phyloP scores from a whole-genome alignment of 2,113 vertebrate species.

The Morone saxatilis region DNA sequence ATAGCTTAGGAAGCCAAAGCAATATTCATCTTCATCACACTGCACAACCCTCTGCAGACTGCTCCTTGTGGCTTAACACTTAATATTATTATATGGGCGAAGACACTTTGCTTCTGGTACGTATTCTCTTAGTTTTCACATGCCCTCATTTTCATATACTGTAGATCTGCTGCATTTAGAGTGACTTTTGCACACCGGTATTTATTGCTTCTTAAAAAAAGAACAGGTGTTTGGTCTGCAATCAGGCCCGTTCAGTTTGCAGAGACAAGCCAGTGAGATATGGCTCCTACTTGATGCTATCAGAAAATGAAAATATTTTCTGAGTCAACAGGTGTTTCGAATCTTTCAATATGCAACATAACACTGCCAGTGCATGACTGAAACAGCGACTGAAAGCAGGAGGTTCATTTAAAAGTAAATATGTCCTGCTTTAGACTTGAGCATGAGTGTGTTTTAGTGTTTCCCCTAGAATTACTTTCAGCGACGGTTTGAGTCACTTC shows the following conservation, averaged over 20 bases:
- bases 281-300: slow-evolving; percentile 30
- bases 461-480: too few relatives aligned
- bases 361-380: neutral
- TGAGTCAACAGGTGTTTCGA: slow-evolving; percentile 55
- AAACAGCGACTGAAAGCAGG: neutral
- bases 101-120: neutral
- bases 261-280: slow-evolving; percentile 30
- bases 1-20: slow-evolving; percentile 2
- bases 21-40: neutral
- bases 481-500: too few relatives aligned
- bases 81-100: neutral
- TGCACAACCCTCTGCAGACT: neutral
- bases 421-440: neutral
- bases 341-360: slow-evolving; percentile 6
- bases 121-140: neutral
- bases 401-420: slow-evolving; percentile 12
- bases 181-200: neutral
- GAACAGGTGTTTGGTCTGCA: slow-evolving; percentile 48
- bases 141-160: neutral
- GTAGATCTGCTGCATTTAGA: neutral
- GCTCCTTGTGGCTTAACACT: neutral
- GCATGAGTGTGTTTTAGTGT: neutral
- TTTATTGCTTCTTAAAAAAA: neutral
- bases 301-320: slow-evolving; percentile 61
- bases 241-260: slow-evolving; percentile 34